Evolutionary conservation across 2,888 invertebrate genomes (phyloP).

Genomic region (Clitarchus hookeri): DNA sequence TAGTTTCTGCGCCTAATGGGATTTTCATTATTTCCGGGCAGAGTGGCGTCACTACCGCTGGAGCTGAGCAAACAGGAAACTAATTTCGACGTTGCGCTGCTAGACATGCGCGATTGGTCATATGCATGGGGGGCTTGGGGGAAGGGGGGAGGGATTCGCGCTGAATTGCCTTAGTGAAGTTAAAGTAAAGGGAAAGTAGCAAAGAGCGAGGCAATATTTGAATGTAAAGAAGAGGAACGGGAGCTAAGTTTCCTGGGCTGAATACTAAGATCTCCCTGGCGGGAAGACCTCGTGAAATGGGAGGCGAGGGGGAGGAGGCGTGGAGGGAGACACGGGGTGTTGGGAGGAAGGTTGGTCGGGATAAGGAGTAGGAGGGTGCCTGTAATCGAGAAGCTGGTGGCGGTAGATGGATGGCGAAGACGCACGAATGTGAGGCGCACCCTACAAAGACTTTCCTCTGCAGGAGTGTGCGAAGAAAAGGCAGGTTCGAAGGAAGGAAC

Average conservation of each 20-base stretch:
- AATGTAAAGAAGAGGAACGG: conserved; percentile 22
- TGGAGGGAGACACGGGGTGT: not conserved
- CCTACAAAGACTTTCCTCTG: not conserved
- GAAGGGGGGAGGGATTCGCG: not conserved
- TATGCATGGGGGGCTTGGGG: not conserved
- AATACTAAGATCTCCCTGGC: conserved; percentile 21
- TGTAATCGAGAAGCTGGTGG: conserved; percentile 4
- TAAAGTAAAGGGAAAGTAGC: conserved; percentile 27
- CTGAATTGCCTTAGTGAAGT: conserved; percentile 25
- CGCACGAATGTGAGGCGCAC: not conserved
- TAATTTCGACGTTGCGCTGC: not conserved
- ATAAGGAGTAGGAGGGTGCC: not conserved
- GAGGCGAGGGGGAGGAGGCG: not conserved
- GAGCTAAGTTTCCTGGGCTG: not conserved
- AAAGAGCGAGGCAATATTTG: conserved; percentile 25
- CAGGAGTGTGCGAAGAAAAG: not conserved
- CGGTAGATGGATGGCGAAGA: conserved; percentile 2
- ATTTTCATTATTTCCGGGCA: too few species aligned
- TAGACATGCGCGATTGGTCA: not conserved
- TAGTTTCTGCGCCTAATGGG: too few species aligned
- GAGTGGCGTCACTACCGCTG: not conserved
- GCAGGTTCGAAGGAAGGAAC: not conserved
- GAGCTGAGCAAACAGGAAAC: not conserved
- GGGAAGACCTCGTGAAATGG: not conserved
- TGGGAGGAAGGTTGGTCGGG: not conserved